These are phyloP conservation scores for Nematopogon swammerdamellus DNA, from an alignment of 2,888 invertebrate species.

Conservation along the genomic window DNA sequence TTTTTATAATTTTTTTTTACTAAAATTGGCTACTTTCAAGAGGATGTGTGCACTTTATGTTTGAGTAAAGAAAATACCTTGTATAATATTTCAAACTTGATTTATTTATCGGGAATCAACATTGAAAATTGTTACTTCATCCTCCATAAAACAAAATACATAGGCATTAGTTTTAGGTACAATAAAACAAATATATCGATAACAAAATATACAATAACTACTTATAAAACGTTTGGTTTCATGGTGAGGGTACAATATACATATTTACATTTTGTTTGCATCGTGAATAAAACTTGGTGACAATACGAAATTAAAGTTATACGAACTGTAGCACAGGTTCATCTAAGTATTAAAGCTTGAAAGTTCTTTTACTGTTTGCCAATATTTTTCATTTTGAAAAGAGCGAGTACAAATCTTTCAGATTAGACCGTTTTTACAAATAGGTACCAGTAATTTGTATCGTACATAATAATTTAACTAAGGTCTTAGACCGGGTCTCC, in stretches of 20 bases:
- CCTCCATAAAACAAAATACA: conserved; percentile 36
- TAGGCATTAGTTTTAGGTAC: conserved; percentile 26
- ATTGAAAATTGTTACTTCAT: conserved; percentile 32
- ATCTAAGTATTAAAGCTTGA: no score
- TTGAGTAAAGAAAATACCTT: no score
- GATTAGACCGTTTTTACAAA: background rate
- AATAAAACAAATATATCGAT: conserved; percentile 26
- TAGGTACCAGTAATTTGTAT: no score
- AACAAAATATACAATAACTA: conserved; percentile 50
- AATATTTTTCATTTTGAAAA: no score
- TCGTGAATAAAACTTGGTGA: no score
- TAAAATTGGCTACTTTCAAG: no score
- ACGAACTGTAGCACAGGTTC: no score
- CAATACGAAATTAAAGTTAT: no score
- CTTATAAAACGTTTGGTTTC: conserved; percentile 52
- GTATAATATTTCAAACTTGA: conserved; percentile 33
- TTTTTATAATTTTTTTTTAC: no score
- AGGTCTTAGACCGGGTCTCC: background rate
- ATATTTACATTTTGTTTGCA: conserved; percentile 35
- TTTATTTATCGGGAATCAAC: conserved; percentile 45
- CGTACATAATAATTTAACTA: background rate
- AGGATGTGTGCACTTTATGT: no score
- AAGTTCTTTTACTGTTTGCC: no score
- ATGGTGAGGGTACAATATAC: conserved; percentile 52
- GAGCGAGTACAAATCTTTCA: background rate